Evolutionary conservation across 2,113 vertebrate genomes (phyloP), one percentile per base, ranked within the genome.

Genomic region (Podarcis cretensis): DNA sequence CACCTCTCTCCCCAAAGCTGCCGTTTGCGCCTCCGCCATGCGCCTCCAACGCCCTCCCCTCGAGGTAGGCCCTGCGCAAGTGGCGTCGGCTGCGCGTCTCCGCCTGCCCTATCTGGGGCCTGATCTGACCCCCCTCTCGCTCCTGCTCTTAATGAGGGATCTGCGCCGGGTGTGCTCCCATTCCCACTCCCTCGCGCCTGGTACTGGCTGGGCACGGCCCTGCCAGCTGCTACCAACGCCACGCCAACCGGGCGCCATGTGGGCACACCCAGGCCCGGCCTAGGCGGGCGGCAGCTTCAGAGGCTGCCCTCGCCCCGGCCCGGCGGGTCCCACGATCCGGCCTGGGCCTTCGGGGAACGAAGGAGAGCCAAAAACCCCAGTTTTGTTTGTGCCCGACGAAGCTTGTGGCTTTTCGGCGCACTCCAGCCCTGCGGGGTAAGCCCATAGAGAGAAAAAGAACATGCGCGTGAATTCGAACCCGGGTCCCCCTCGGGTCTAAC

Each of bases 181-280:
- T 32, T 84, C 81, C 59, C 75, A 59, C 81, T 77, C 87, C 80
- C 63, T 63, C 74, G 87, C 68, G 48, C 2, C 18, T 54, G 18
- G 48, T 27, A 37, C 86, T 66, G 30, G 43, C 87, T 78, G 76
- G 76, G 75, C 76, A 69, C 6, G 23, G 85, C 76, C 85, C 21
- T 76, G 65, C 40, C 85, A 86, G 21, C 85, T 30, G 75, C 59
- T 78, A 68, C 37, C 85, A 79, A 79, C 85, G 81, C 87, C 63
- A 83, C 63, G 87, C 87, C 87, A 66, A 25, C 57, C 10, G 27
- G 87, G 87, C 87, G 73, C 71, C 86, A 74, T 69, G 37, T 12
- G 6, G 68, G 27, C 57, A 43, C 57, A 16, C 87, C 80, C 71
- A 32, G n/a, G 3, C 21, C 84, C 5, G 25, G 74, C 59, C 59